These are phyloP conservation scores for Oreochromis tanganicae DNA, from an alignment of 2,113 vertebrate species.

Conservation along the genomic window DNA sequence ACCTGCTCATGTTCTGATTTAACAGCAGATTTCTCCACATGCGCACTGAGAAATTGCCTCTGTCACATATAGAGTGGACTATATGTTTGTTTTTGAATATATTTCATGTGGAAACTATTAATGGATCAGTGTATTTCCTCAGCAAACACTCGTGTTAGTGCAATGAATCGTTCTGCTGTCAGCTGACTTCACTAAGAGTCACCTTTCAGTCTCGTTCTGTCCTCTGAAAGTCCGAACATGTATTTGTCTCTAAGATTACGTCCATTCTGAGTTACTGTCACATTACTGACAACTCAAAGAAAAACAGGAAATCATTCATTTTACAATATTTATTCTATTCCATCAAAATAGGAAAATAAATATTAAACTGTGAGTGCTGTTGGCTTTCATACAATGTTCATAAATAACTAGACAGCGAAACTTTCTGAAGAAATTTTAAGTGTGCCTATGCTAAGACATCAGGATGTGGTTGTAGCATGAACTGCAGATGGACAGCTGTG, in stretches of 20 bases:
- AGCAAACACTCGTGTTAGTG: accelerated
- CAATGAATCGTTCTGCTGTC: accelerated
- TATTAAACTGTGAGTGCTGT: no score
- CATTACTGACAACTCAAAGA: not conserved
- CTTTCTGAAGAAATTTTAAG: not conserved
- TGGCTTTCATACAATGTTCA: accelerated
- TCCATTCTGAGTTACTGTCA: not conserved
- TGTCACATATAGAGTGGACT: not conserved
- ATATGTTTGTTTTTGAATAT: no score
- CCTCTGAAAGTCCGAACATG: not conserved
- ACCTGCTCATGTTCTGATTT: accelerated
- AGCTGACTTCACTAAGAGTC: accelerated
- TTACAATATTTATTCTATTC: not conserved
- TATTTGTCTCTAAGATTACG: accelerated
- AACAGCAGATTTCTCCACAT: not conserved
- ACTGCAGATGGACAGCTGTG: no score
- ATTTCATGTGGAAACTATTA: accelerated
- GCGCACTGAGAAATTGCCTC: not conserved
- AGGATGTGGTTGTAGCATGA: no score
- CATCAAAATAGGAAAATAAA: not conserved
- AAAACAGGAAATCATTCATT: accelerated
- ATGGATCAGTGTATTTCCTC: accelerated
- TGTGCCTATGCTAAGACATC: no score
- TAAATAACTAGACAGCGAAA: accelerated
- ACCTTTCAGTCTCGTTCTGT: not conserved